Evolutionary conservation across 2,797 vertebrate genomes (phyloP), one percentile per base, ranked within the genome.

Genomic region (Parotocinclus haroldoi): DNA sequence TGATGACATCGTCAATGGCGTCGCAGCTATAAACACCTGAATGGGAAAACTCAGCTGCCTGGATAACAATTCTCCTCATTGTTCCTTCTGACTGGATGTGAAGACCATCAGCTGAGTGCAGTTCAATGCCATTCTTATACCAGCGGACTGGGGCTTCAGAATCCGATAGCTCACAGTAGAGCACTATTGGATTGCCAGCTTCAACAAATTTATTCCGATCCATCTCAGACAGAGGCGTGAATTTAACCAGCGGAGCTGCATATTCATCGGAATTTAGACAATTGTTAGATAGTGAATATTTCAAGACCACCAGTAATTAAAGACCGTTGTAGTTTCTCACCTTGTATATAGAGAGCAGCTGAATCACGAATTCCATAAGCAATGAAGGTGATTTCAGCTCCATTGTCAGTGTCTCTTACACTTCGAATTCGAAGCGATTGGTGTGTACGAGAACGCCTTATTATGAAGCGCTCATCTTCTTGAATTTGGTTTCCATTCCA

Each of bases 331-430:
- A 65, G 10, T 38, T 82, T 73, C 71, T 50, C 27, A 98, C 96
- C 95, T 93, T 95, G 92, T 74, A 98, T 93, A 0, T 91, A 91
- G 39, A 98, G 81, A 0, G 82, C 88, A 1, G 96, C 96, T 0
- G 92, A 93, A 81, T 96, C 92, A 37, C 81, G 83, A 71, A 98
- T 91, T 0, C 87, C 84, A 0, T 92, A 89, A 0, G 94, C 93
- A 79, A 92, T 87, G 7, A 98, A 98, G 38, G 90, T 93, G 10
- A 98, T 90, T 76, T 93, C 91, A 1, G 92, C 84, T 55, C 93
- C 93, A 0, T 87, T 94, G 68, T 98, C 92, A 6, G 76, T 82
- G 48, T 92, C 89, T 44, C 59, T 85, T 0, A 86, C 91, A 0
- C 83, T 86, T 13, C 69, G 88, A 60, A 98, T 93, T 64, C 90